Base-by-base conservation (phyloP, 2,888 invertebrate species). In the Drosophila mulleri region DNA sequence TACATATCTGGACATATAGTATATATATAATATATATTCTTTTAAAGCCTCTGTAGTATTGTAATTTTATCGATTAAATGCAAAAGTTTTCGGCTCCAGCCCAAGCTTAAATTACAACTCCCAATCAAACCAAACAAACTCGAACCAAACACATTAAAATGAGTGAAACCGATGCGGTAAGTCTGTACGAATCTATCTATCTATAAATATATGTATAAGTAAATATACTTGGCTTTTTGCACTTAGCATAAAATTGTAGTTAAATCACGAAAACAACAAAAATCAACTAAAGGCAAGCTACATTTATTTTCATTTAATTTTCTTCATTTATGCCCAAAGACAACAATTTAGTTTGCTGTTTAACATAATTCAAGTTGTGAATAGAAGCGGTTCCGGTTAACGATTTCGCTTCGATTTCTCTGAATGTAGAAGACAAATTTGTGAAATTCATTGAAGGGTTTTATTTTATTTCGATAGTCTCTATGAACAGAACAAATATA, bases 121-220 rank as follows among this genome's bases (percentile, higher is more conserved):
- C 23, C 14, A 44, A 67, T 53, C 39, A 16, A 14, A 37, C 5
- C 42, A 47, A 37, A 54, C 58, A 23, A 60, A 62, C 29, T 29
- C 35, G 5, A 26, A 61, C 37, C 42, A 75, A 63, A 52, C 64
- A 61, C 37, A 62, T 67, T 47, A 35, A 42, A 42, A 88, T 88
- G 88, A 80, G 88, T 69, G 88, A 88, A 64, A 76, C 88, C 70
- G 88, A 88, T 89, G 88, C 88, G 88, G 88, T 88, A 75, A 88
- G 88, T 88, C 57, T 26, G 23, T 16, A 42, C 11, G 37, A 9
- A 2, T 47, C 11, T 41, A 9, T 39, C 29, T 47, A 37, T 35
- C 2, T 18, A n/a, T 32, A 18, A 11, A 48, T 14, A 14, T 26
- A 48, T 14, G 4, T 26, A 45, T 45, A 47, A 50, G 26, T 35